phyloP scores from a whole-genome alignment of 2,113 vertebrate species.

The Diadophis punctatus region DNA sequence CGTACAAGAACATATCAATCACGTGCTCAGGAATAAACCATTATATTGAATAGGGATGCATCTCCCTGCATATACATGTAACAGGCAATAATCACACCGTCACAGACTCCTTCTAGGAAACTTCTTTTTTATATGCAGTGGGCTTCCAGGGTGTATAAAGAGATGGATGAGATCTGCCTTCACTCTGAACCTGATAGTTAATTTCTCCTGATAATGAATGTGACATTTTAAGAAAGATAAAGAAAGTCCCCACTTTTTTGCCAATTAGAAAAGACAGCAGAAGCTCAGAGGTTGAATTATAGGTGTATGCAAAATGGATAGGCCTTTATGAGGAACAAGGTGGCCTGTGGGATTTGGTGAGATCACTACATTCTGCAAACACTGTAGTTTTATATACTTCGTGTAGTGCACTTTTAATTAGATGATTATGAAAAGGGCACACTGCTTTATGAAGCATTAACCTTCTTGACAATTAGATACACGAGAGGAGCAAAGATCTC shows the following conservation, averaged over 20 bases:
- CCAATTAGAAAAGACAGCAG: slow-evolving; percentile 49
- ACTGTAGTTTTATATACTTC: slow-evolving; percentile 59
- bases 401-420: slow-evolving; percentile 58
- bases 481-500: slow-evolving; percentile 39
- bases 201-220: slow-evolving; percentile 14
- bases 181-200: slow-evolving; percentile 1
- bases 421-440: slow-evolving; percentile 60
- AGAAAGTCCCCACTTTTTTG: slow-evolving; percentile 49
- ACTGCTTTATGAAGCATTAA: slow-evolving; percentile 60
- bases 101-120: neutral
- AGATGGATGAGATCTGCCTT: neutral
- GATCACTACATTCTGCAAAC: slow-evolving; percentile 61
- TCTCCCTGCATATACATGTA: too few relatives aligned
- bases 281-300: slow-evolving; percentile 55
- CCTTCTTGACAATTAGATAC: slow-evolving; percentile 52
- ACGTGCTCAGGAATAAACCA: too few relatives aligned
- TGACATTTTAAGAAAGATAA: slow-evolving; percentile 47
- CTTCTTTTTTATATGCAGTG: neutral
- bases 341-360: slow-evolving; percentile 43
- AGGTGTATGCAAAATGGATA: slow-evolving; percentile 44
- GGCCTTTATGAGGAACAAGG: slow-evolving; percentile 50
- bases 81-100: too few relatives aligned
- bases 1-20: too few relatives aligned
- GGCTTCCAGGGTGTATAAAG: neutral
- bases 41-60: too few relatives aligned